phyloP scores from a whole-genome alignment of 2,113 vertebrate species.

The Stictonetta naevosa region DNA sequence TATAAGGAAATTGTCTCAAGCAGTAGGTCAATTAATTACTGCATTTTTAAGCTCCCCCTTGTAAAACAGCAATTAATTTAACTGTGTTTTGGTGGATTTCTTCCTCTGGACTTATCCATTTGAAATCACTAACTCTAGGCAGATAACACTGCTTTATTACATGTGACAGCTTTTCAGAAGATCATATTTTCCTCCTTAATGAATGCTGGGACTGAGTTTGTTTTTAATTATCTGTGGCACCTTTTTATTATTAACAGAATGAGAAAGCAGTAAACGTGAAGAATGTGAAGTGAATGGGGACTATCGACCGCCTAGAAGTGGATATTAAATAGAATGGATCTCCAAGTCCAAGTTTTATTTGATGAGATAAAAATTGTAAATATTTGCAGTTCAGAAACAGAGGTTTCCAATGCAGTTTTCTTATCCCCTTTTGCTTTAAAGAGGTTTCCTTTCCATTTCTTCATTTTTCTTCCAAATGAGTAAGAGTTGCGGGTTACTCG shows the following conservation, averaged over 20 bases:
- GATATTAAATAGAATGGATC: conserved; percentile 51
- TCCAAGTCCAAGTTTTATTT: neutral
- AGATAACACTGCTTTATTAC: conserved; percentile 63
- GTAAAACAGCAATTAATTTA: conserved; percentile 77
- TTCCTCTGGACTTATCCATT: conserved; percentile 48
- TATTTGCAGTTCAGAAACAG: neutral
- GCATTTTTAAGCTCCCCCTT: conserved; percentile 62
- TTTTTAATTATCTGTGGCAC: conserved; percentile 74
- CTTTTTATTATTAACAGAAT: conserved; percentile 66
- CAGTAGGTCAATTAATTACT: conserved; percentile 77
- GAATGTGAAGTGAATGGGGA: conserved; percentile 29
- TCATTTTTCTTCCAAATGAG: neutral
- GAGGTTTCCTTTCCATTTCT: neutral
- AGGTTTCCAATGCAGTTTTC: neutral
- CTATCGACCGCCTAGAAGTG: neutral
- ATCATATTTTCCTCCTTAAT: conserved; percentile 63
- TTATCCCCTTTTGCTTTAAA: neutral
- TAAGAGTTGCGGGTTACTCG: neutral
- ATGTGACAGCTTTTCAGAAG: conserved; percentile 65
- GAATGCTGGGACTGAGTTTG: conserved; percentile 62
- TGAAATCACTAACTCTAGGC: conserved; percentile 70
- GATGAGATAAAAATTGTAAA: conserved; percentile 12
- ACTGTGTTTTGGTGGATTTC: conserved; percentile 61
- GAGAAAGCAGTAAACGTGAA: conserved; percentile 57
- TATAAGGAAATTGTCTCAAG: conserved; percentile 57